These are phyloP conservation scores for Sebastolobus alascanus DNA, from an alignment of 2,797 vertebrate species.

Conservation along the genomic window DNA sequence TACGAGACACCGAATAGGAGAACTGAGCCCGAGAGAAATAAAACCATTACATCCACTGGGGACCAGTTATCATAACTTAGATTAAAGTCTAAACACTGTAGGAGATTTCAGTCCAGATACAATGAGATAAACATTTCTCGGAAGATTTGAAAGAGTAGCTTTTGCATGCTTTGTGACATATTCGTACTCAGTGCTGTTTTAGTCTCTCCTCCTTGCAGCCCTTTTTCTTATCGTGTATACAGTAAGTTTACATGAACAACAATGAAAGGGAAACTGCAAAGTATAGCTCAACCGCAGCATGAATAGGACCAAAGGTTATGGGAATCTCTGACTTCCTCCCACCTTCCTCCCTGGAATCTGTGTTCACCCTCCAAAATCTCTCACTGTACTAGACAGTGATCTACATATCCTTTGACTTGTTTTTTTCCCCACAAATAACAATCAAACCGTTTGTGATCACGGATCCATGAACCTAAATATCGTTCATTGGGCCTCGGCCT, in stretches of 20 bases:
- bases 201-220: neutral
- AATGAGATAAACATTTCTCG: neutral
- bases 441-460: neutral
- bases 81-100: neutral
- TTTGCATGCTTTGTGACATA: neutral
- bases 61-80: slow-evolving; percentile 10
- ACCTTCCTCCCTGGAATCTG: slow-evolving; percentile 29
- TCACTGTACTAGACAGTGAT: neutral
- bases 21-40: slow-evolving; percentile 10
- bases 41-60: neutral
- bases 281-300: slow-evolving; percentile 17
- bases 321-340: slow-evolving; percentile 35
- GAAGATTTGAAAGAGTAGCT: neutral
- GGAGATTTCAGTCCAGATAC: neutral
- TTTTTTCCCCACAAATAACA: neutral
- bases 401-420: neutral
- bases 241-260: slow-evolving; percentile 45
- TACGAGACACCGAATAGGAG: neutral
- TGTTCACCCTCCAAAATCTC: neutral
- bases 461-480: neutral
- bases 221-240: slow-evolving; percentile 22
- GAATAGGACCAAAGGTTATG: slow-evolving; percentile 52
- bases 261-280: slow-evolving; percentile 45
- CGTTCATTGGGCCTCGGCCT: neutral
- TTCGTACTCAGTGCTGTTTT: neutral